A percentile compares a stretch with the other conserved stretches of the same genome.
These are phyloP conservation scores for Ips typographus DNA, from an alignment of 1,140 invertebrate genomes.

Conservation along the genomic window DNA sequence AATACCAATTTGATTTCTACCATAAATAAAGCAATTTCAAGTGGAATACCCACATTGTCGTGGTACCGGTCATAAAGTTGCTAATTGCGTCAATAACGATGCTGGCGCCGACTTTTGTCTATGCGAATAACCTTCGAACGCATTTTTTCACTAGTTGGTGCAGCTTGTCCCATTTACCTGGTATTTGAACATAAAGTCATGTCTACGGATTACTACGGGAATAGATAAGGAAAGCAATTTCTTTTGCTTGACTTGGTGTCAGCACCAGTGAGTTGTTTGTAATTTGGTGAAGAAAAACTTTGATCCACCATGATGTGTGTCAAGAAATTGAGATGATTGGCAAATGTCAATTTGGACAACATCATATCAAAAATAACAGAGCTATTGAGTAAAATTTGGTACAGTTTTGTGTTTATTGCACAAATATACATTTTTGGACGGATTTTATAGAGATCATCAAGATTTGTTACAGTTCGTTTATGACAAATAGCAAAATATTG, in stretches of 20 bases:
- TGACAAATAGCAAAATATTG: neutral
- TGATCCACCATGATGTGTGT: no score
- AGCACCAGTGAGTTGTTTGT: no score
- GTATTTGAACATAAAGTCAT: slow-evolving; percentile 4
- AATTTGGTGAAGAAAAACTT: no score
- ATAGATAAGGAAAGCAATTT: no score
- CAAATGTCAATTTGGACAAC: no score
- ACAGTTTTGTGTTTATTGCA: neutral
- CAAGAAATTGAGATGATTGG: no score
- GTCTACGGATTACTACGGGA: neutral
- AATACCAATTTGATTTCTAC: neutral
- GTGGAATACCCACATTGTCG: slow-evolving; percentile 13
- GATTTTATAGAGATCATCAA: neutral
- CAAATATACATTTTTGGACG: neutral
- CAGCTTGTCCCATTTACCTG: slow-evolving; percentile 20
- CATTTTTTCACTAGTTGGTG: neutral
- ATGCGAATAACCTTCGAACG: slow-evolving; percentile 11
- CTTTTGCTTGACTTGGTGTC: no score
- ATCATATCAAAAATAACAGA: no score
- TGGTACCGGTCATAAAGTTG: slow-evolving; percentile 15
- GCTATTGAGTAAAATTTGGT: neutral
- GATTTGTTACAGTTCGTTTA: neutral
- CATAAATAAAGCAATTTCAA: slow-evolving; percentile 16
- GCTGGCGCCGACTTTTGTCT: slow-evolving; percentile 25
- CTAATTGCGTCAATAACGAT: slow-evolving; percentile 16